Evolutionary conservation across 2,113 vertebrate species (phyloP), one percentile per base, ranked within the genome.

Genomic region (Petrocephalus microphthalmus): DNA sequence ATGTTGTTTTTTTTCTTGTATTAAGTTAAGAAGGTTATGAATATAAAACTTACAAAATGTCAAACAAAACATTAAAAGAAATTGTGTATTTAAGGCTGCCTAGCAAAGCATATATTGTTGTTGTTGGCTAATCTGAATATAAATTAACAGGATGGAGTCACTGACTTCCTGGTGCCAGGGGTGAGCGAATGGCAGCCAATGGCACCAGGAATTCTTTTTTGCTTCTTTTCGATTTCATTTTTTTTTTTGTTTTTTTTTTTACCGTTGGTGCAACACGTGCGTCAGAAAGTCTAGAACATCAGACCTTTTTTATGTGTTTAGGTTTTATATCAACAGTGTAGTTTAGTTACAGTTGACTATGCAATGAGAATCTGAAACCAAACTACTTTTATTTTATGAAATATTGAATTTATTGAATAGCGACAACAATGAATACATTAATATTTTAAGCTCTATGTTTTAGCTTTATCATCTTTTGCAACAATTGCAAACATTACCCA

Each of bases 1-100:
- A 84, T 87, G 49, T 78, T 88, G 51, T 56, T 64, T 22, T 71
- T 78, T 88, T 33, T 42, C 29, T 78, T 89, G 89, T 91, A 71
- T 89, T 88, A 89, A 90, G 86, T 87, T 90, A 91, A 88, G 88
- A 83, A 90, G 81, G 87, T 88, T 87, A 90, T 89, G 87, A 91
- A 92, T 89, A 90, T 91, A 87, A 82, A 51, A 74, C 47, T 47
- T 49, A 25, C 10, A 67, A 60, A 88, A 90, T 71, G 87, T 89
- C 88, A 89, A 85, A 67, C 85, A 88, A 49, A 87, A 64, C 85
- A 56, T 84, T 78, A 88, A 84, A 89, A 89, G 87, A 37, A 90
- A 88, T 81, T 20, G 49, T 85, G 52, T 89, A 56, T 85, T 88
- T 54, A 53, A 86, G 33, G 47, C 60, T 87, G 42, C 64, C 81